Conservation (phyloP, 1,140 invertebrate genomes). For the Sarcophaga peregrina region DNA sequence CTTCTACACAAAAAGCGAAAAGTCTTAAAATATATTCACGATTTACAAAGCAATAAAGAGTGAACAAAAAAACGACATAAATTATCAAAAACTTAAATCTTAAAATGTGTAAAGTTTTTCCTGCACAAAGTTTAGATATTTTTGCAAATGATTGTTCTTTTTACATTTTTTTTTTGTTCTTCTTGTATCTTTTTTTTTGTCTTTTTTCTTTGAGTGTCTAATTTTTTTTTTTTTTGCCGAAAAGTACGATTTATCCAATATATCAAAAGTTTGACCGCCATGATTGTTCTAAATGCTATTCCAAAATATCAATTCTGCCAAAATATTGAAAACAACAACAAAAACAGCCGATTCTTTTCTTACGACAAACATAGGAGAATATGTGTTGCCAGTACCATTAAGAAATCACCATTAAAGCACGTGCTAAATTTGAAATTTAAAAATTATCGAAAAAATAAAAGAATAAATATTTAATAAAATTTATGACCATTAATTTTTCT, state of each 20-base stretch:
- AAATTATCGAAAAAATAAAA: background rate
- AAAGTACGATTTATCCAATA: conserved; percentile 7
- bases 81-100: background rate
- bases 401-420: conserved; percentile 2
- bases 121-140: background rate
- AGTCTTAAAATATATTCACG: background rate
- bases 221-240: background rate
- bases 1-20: background rate
- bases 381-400: background rate
- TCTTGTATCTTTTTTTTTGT: no score
- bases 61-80: no score
- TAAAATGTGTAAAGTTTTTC: background rate
- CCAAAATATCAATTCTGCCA: background rate
- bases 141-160: background rate
- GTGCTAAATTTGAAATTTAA: conserved; percentile 13
- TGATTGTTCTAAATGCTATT: conserved; percentile 12
- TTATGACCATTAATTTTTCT: conserved; percentile 3
- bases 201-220: no score
- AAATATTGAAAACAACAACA: background rate
- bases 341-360: no score
- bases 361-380: no score
- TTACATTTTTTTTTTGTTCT: background rate
- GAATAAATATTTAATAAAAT: background rate
- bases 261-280: conserved; percentile 25
- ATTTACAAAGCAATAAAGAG: background rate